Evolutionary conservation across 2,113 vertebrate species (phyloP), one percentile per base, ranked within the genome.

Genomic region (Laticauda colubrina): DNA sequence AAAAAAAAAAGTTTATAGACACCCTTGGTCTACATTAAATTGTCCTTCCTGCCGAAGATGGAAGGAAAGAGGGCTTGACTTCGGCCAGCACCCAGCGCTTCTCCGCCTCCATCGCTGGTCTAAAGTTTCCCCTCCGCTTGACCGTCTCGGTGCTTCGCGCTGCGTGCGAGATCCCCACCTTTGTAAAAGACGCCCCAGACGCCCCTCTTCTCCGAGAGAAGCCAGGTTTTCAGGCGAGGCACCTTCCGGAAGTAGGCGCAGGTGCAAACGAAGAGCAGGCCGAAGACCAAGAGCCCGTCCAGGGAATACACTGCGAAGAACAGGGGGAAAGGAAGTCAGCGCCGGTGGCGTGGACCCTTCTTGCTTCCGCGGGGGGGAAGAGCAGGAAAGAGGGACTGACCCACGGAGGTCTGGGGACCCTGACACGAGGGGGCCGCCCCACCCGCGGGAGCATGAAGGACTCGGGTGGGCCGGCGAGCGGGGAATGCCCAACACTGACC

Each of bases 201-300:
- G 2, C 99, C 99, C 81, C 98, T 98, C 96, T 99, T 99, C 96
- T 99, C 99, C 0, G 98, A 98, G 4, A 99, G 97, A 90, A 99
- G 98, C 99, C 99, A 99, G 96, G 96, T 97, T 97, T 98, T 98
- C 87, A 99, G 97, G 9, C 99, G 98, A 91, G 99, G 99, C 54
- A 99, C 99, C 96, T 99, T 99, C 97, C 98, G 98, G 95, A 99
- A 98, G 97, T 99, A 99, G 2, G 99, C 99, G 97, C 99, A 99
- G 26, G 99, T 99, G 95, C 99, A 99, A 81, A 99, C 97, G 96
- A 99, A 98, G 3, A 99, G 98, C 95, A 99, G 97, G 48, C 98
- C 98, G 54, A 99, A 99, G 34, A 98, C 98, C 95, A 99, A 97
- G 94, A 99, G 98, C 87, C 99, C 99, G 64, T 99, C 99, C 94